Base-by-base conservation (phyloP, 2,113 vertebrate species). In the Malurus melanocephalus region DNA sequence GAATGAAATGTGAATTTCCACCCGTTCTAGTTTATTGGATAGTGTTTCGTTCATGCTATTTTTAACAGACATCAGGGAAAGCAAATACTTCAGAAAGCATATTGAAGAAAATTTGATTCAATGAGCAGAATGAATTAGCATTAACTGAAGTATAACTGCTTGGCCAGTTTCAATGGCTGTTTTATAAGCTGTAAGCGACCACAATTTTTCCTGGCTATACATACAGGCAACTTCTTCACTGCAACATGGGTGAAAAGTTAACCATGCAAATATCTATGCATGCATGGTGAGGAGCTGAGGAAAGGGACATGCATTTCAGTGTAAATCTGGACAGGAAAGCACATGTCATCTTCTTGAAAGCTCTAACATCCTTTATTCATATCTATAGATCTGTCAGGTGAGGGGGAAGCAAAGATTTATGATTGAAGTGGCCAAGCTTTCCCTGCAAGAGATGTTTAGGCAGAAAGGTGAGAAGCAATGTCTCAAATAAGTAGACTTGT, bases 1-100 rank as follows among this genome's bases (percentile, higher is more conserved):
- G 93, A 84, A 81, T 79, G 7, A 90, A 86, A 22, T 24, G 12
- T 43, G 80, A 90, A 86, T 79, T 93, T 90, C 88, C 69, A 93
- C 35, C n/a, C 69, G 55, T 38, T 86, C 27, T 62, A 35, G 35
- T 79, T 86, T 90, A 75, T 26, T 72, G 61, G 65, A 68, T 81
- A 21, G 26, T 0, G 7, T 79, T 90, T 86, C 51, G 91, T 81
- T 88, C 62, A 76, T 40, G 46, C 38, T 92, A 86, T 91, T 91
- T 95, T 93, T 66, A 90, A 59, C 73, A 93, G 45, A 60, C 16
- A 71, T 30, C 69, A 72, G 23, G 79, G 46, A 76, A 90, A 89
- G 77, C 16, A 78, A 92, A 83, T 68, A 88, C 62, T 76, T 71
- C 35, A 88, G 69, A 64, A 95, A 88, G 79, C 53, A 90, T 77